phyloP scores from a whole-genome alignment of 2,888 invertebrate species.

The Drosophila falleni region DNA sequence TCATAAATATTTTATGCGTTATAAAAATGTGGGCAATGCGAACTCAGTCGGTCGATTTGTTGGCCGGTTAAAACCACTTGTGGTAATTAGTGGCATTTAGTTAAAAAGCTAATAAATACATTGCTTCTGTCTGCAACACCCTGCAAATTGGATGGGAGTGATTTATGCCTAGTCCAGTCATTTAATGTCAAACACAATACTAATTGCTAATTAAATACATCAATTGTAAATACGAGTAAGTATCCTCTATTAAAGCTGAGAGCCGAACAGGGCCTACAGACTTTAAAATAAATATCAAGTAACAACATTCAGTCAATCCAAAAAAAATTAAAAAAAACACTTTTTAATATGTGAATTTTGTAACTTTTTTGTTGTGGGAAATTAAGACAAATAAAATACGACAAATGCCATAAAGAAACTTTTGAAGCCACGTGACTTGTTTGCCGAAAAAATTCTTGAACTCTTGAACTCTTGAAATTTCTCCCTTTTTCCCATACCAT shows the following conservation, averaged over 20 bases:
- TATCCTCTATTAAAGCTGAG: not conserved
- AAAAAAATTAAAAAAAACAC: not conserved
- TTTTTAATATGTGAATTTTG: constrained; percentile 18
- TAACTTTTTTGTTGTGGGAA: constrained; percentile 20
- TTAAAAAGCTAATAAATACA: constrained; percentile 73
- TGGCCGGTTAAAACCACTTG: constrained; percentile 62
- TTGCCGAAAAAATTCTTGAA: constrained; percentile 27
- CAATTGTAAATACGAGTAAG: constrained; percentile 10
- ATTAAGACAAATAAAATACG: constrained; percentile 54
- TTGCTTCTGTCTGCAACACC: constrained; percentile 23
- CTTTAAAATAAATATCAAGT: constrained; percentile 6
- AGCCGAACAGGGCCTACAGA: not conserved
- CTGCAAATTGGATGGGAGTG: constrained; percentile 35
- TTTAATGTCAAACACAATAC: constrained; percentile 45
- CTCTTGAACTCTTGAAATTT: constrained; percentile 45
- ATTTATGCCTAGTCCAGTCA: constrained; percentile 54
- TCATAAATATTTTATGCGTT: constrained; percentile 76
- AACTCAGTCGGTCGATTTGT: constrained; percentile 1
- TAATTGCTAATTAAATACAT: constrained; percentile 59
- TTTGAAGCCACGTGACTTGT: constrained; percentile 49
- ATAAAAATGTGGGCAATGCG: constrained; percentile 61
- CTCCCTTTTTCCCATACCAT: not conserved
- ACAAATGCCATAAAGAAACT: constrained; percentile 45
- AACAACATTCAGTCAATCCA: not conserved
- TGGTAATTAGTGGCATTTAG: constrained; percentile 74